Percentiles rank a stretch among this genome's conserved stretches.
Conservation (phyloP, 1,140 invertebrate genomes). For the Lordiphosa collinella region DNA sequence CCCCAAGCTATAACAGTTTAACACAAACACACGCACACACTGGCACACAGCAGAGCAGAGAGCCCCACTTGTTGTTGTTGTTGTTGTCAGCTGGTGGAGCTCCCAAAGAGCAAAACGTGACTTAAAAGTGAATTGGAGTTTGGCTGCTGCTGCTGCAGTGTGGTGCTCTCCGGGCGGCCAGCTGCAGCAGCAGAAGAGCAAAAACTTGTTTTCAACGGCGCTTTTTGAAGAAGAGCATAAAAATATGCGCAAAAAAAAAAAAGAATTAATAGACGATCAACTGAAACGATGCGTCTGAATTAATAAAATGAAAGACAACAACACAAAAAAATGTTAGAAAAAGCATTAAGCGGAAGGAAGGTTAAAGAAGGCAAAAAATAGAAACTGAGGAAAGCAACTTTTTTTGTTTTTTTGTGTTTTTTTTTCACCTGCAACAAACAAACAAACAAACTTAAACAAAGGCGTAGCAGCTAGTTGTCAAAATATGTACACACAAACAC, state of each 20-base stretch:
- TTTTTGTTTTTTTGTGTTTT: slow-evolving; percentile 14
- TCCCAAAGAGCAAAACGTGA: slow-evolving; percentile 71
- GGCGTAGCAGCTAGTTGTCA: slow-evolving; percentile 65
- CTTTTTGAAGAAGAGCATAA: slow-evolving; percentile 73
- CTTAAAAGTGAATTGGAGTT: slow-evolving; percentile 73
- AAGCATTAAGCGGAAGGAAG: slow-evolving; percentile 64
- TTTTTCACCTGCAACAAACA: neutral
- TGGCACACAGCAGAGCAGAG: slow-evolving; percentile 25
- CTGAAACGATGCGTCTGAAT: slow-evolving; percentile 61
- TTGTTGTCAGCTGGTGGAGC: slow-evolving; percentile 63
- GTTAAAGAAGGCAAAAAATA: slow-evolving; percentile 16
- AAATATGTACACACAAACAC: slow-evolving; percentile 53
- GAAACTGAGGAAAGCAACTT: slow-evolving; percentile 17
- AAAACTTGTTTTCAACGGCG: slow-evolving; percentile 73
- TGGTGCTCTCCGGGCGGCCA: too few species aligned
- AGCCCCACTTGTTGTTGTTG: slow-evolving; percentile 26
- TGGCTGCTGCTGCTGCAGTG: slow-evolving; percentile 36
- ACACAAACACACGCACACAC: too few species aligned
- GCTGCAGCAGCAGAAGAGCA: slow-evolving; percentile 50
- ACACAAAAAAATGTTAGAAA: slow-evolving; percentile 62
- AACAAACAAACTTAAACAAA: slow-evolving; percentile 45
- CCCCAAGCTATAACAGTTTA: slow-evolving; percentile 73
- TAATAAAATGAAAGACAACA: slow-evolving; percentile 45
- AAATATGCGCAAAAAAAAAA: slow-evolving; percentile 43
- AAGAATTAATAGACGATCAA: slow-evolving; percentile 72